Evolutionary conservation across 1,140 invertebrate genomes (phyloP).

Genomic region (Lasioglossum albipes): DNA sequence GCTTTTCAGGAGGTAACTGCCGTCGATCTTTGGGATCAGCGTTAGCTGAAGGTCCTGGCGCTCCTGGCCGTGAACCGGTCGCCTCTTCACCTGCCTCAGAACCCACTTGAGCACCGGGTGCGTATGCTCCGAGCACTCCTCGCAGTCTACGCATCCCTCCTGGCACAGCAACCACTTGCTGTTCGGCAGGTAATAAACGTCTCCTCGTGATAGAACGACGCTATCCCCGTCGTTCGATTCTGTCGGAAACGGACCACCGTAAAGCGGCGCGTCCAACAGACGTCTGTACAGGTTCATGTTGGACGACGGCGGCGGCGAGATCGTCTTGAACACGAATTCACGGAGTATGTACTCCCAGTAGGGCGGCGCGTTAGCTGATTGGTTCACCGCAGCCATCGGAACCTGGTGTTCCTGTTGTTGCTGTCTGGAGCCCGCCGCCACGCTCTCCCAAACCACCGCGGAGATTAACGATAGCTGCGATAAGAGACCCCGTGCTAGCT

Average conservation of each 20-base stretch:
- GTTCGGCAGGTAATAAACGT: slow-evolving; percentile 59
- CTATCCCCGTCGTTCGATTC: slow-evolving; percentile 23
- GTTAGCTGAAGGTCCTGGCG: slow-evolving; percentile 65
- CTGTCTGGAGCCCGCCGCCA: background rate
- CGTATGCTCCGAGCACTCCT: slow-evolving; percentile 44
- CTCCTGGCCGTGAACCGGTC: background rate
- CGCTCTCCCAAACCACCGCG: background rate
- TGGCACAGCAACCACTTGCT: slow-evolving; percentile 71
- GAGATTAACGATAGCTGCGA: slow-evolving; percentile 6
- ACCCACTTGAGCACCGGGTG: slow-evolving; percentile 59
- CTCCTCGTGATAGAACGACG: slow-evolving; percentile 61
- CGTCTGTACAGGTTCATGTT: slow-evolving; percentile 61
- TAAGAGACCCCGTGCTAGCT: background rate
- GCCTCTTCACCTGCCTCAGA: slow-evolving; percentile 54
- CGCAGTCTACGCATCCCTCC: slow-evolving; percentile 68
- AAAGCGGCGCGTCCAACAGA: slow-evolving; percentile 68
- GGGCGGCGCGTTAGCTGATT: slow-evolving; percentile 8
- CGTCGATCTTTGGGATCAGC: slow-evolving; percentile 53
- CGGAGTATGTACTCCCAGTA: slow-evolving; percentile 54
- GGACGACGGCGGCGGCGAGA: slow-evolving; percentile 49
- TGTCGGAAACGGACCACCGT: slow-evolving; percentile 52
- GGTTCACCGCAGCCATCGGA: background rate
- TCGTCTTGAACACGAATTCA: slow-evolving; percentile 70
- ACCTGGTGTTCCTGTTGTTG: background rate
- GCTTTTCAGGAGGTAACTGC: slow-evolving; percentile 29